Evolutionary conservation across 1,140 invertebrate genomes (phyloP).

Genomic region (Drepana arcuata): DNA sequence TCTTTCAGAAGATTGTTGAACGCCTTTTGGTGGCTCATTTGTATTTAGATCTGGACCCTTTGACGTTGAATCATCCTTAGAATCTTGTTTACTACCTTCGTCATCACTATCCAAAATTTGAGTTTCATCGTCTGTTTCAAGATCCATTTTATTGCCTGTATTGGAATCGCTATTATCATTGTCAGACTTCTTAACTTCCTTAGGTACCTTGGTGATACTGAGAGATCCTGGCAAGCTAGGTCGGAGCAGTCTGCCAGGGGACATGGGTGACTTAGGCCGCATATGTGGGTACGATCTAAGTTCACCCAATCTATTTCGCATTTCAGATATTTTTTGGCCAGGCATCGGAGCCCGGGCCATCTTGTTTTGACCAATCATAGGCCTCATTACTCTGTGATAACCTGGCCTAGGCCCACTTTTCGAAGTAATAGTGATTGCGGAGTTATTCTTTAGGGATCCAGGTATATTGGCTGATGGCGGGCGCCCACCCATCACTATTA

Average conservation of each 20-base stretch:
- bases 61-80: no score
- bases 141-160: constrained; percentile 18
- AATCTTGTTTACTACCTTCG: no score
- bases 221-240: constrained; percentile 50
- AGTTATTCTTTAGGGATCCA: constrained; percentile 77
- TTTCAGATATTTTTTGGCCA: constrained; percentile 56
- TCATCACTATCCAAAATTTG: constrained; percentile 61
- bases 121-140: constrained; percentile 42
- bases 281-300: constrained; percentile 33
- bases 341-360: constrained; percentile 41
- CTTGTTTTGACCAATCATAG: constrained; percentile 45
- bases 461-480: constrained; percentile 69
- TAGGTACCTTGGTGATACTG: constrained; percentile 58
- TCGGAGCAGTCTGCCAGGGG: constrained; percentile 30
- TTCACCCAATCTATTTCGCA: constrained; percentile 47
- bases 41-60: no score
- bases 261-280: constrained; percentile 30
- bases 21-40: no score
- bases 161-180: constrained; percentile 23
- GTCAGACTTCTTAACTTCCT: constrained; percentile 34
- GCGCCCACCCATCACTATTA: constrained; percentile 61
- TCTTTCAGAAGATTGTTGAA: no score
- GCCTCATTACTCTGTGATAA: constrained; percentile 47
- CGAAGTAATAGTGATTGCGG: constrained; percentile 78
- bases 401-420: constrained; percentile 64